Base-by-base conservation (phyloP, 2,797 vertebrate genomes). In the Syndactyla subalaris region DNA sequence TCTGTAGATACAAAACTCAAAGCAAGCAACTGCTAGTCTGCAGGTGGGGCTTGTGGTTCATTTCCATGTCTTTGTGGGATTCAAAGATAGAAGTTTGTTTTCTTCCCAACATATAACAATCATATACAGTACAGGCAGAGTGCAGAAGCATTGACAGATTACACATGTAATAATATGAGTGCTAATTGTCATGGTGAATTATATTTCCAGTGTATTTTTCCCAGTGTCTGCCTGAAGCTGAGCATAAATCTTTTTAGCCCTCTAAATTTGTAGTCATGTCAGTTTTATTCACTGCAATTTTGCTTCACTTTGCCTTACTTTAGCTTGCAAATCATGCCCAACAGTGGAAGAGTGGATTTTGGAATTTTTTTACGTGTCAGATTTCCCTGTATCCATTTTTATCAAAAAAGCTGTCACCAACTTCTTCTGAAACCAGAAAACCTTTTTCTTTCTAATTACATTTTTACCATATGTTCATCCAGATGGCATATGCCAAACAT, bases 401-500 rank as follows among this genome's bases (percentile, higher is more conserved):
- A 78, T 92, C 85, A 90, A 94, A 95, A 93, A 93, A 97, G 57
- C 93, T 97, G 91, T 94, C 93, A 92, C 86, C 85, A 85, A 17
- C 73, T 92, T 85, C 83, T 96, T 94, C 84, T 93, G 93, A 96
- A 97, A 93, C 73, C 38, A 93, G 93, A 51, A 93, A 92, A 96
- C 78, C 61, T 78, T 89, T 89, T 94, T 94, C 82, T 93, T 97
- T 95, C 92, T 96, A 96, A 96, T 97, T 97, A 92, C 95, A 94
- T 97, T 97, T 96, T 92, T 96, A 94, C 96, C 97, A 92, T 97
- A 96, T 97, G 93, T 72, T 96, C 96, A 91, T 96, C 96, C 98
- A 97, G 96, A 97, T 97, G 97, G 96, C 86, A 88, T 92, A 87
- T 84, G 95, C 85, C 92, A 95, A 95, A 96, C 95, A 89, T 96